Conservation (phyloP, 2,797 vertebrate species). For the Acipenser transmontanus region DNA sequence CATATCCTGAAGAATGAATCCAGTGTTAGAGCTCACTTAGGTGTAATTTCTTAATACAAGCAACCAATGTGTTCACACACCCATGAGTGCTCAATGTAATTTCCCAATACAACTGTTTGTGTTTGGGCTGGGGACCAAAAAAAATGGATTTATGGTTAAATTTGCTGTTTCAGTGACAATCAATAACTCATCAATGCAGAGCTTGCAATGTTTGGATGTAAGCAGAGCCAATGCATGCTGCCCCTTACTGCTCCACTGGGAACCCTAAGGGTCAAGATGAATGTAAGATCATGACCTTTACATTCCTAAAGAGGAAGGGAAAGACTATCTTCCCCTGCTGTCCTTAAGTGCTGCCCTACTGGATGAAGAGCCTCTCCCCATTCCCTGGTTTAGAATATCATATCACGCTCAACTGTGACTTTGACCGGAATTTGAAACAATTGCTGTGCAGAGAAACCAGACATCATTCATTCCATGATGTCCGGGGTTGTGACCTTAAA, state of each 20-base stretch:
- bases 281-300: conserved; percentile 2
- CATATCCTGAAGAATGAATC: too few relatives aligned
- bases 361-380: not conserved
- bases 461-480: too few relatives aligned
- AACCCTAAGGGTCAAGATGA: not conserved
- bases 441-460: too few relatives aligned
- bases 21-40: too few relatives aligned
- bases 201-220: not conserved
- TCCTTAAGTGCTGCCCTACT: not conserved
- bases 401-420: not conserved
- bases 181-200: not conserved
- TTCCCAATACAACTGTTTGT: too few relatives aligned
- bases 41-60: too few relatives aligned
- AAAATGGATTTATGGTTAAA: too few relatives aligned
- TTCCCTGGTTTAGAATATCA: not conserved
- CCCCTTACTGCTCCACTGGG: not conserved
- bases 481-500: too few relatives aligned
- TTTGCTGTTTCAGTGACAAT: not conserved
- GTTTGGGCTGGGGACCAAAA: too few relatives aligned
- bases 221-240: not conserved
- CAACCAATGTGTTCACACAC: too few relatives aligned
- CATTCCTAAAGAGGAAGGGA: conserved; percentile 1
- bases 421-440: not conserved
- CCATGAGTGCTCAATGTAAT: too few relatives aligned
- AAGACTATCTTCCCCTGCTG: not conserved